Evolutionary conservation across 2,888 invertebrate genomes (phyloP).

Genomic region (Pseudococcus longispinus): DNA sequence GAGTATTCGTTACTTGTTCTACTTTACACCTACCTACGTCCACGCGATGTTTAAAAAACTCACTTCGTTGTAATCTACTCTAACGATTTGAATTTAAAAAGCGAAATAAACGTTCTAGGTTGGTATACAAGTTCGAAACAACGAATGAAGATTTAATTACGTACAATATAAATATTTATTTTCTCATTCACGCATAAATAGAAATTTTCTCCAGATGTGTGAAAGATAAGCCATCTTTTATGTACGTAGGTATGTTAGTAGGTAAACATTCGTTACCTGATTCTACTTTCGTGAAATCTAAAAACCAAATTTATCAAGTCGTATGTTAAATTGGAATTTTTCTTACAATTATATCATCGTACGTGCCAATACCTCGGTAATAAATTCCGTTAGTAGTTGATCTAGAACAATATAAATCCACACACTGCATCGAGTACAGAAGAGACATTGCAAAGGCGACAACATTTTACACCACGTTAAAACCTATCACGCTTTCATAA

Average conservation of each 20-base stretch:
- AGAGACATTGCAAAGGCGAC: background rate
- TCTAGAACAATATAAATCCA: background rate
- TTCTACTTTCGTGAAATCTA: background rate
- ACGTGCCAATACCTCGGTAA: too few relatives aligned
- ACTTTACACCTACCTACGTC: too few relatives aligned
- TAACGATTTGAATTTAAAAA: background rate
- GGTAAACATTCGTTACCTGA: background rate
- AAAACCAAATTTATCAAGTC: too few relatives aligned
- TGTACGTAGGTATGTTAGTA: background rate
- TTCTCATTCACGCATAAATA: background rate
- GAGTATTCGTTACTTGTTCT: too few relatives aligned
- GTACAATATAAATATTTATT: conserved; percentile 2
- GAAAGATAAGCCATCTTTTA: background rate
- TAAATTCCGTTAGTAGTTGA: background rate
- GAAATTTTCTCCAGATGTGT: background rate
- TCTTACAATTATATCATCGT: too few relatives aligned
- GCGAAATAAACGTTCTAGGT: background rate
- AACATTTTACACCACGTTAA: conserved; percentile 8
- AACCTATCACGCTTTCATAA: conserved; percentile 1
- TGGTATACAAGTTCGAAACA: background rate
- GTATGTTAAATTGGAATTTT: too few relatives aligned
- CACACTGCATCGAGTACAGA: background rate
- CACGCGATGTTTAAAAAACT: background rate
- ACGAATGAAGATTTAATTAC: background rate
- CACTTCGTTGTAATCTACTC: background rate